Evolutionary conservation across 2,888 invertebrate species (phyloP), one percentile per base, ranked within the genome.

Genomic region (Hylaea fasciaria): DNA sequence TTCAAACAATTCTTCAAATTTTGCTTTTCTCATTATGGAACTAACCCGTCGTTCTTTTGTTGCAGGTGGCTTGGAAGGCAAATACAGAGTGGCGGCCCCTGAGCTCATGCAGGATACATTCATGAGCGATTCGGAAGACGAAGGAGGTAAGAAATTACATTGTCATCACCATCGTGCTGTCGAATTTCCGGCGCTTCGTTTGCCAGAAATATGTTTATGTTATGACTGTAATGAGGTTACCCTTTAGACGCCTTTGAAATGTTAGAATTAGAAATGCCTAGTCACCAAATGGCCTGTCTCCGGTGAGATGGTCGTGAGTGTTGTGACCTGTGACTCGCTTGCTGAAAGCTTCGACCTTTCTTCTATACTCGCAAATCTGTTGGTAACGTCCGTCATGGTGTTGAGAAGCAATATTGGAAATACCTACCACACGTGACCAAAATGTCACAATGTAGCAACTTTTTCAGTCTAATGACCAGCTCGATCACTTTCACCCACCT

Each of bases 71-170:
- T 73, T 87, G 73, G 99, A 99, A 83, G 99, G 99, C 83, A 98
- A 98, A 89, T 99, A 99, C 92, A 96, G 97, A 87, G 98, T 99
- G 51, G 96, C 98, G 66, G 97, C 98, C 53, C 99, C 99, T 0
- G 99, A 99, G 90, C 96, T 97, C 69, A 98, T 99, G 97, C 99
- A 99, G 86, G 99, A 99, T 88, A 97, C 98, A 10, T 97, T 99
- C 89, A 97, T 99, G 95, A 98, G 98, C 17, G 99, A 99, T 87
- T 99, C 98, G 0, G 99, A 99, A 85, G 99, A 99, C 92, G 99
- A 99, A 94, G 98, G 98, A 92, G 98, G 98, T 95, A 93, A 81
- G 94, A 49, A 22, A n/a, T n/a, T 39, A 39, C n/a, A 2, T 4
- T n/a, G n/a, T 39, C 2, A 22, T 22, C 22, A 22, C 22, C 22